Evolutionary conservation across 37 sponge, comb jelly and placozoan genomes (phyloP), one percentile per base, ranked within the genome.

Genomic region (Beroe ovata): DNA sequence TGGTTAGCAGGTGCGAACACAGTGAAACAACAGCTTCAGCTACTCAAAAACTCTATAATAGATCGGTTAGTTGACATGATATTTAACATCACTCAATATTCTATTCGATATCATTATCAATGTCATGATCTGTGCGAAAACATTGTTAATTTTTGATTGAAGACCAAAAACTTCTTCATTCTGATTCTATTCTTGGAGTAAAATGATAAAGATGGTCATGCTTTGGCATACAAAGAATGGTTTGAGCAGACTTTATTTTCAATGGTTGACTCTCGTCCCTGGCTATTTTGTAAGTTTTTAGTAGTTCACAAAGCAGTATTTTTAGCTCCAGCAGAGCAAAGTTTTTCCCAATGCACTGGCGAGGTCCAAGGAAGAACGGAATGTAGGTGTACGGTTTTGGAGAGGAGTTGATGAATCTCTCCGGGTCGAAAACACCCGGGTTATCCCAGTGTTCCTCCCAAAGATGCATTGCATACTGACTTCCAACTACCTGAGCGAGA

Each of bases 331-430:
- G 54, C 8, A 77, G 20, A 25, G 84, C 84, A 41, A 77, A 77
- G 84, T 77, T 77, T 29, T 77, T 77, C 23, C 84, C 84, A 29
- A 77, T 77, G 47, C 84, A 77, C 47, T 77, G 41, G 18, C 84
- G 84, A 23, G 84, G 84, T 40, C 84, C 84, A 2, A 77, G 21
- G 28, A 77, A 42, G 84, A 77, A 77, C 54, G 84, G 84, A 19
- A 77, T 77, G 84, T 40, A 77, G 84, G 84, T 77, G 84, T 77
- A 77, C 25, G 84, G 84, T 77, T 77, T 77, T 2, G 84, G 84
- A 4, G 84, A 42, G 21, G 84, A 19, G n/a, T 33, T 8, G 47
- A 42, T 38, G 84, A 77, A 77, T 3, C 84, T 42, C 41, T 77
- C 84, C 1, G 84, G 84, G 26, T 42, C 28, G 47, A 40, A 77